Evolutionary conservation across 2,888 invertebrate genomes (phyloP), one percentile per base, ranked within the genome.

Genomic region (Eupithecia pulchellata): DNA sequence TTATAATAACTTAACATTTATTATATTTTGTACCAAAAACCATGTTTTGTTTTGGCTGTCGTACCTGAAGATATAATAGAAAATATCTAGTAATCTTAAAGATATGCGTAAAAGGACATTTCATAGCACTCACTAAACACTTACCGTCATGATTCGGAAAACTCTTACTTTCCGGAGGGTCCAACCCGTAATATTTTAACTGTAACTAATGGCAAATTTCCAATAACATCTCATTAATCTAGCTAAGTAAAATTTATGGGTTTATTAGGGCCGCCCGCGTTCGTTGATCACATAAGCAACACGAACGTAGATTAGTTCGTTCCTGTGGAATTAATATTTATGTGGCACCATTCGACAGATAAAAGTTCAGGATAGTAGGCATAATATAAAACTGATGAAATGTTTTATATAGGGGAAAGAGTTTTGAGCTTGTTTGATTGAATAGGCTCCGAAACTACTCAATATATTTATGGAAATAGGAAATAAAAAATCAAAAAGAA

Each of bases 191-290:
- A 82, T 82, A 82, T 82, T 84, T 81, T 83, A 83, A 82, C 82
- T 81, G 80, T 81, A 81, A 80, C 77, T 88, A 89, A 91, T 90
- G 88, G 88, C 87, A 89, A 87, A 86, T 88, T 89, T 89, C 90
- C 89, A 91, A 91, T 91, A 91, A 89, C 89, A 89, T 88, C 88
- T 88, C 91, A 92, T 91, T 93, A 89, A 91, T 91, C 89, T 89
- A 84, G 82, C 88, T 92, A 92, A 94, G 89, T 92, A 90, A 91
- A 92, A 94, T 94, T 92, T 93, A 94, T 93, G 85, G 90, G 88
- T 89, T 91, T 92, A 93, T 94, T 92, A 92, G 89, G 85, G 85
- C 84, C 89, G 84, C 82, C 85, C 86, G 86, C 83, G 85, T 84
- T 82, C 83, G 81, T 82, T 84, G 86, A 89, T 86, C 88, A 88